These are phyloP conservation scores for Callosobruchus maculatus DNA, from an alignment of 2,888 invertebrate genomes.

Conservation along the genomic window DNA sequence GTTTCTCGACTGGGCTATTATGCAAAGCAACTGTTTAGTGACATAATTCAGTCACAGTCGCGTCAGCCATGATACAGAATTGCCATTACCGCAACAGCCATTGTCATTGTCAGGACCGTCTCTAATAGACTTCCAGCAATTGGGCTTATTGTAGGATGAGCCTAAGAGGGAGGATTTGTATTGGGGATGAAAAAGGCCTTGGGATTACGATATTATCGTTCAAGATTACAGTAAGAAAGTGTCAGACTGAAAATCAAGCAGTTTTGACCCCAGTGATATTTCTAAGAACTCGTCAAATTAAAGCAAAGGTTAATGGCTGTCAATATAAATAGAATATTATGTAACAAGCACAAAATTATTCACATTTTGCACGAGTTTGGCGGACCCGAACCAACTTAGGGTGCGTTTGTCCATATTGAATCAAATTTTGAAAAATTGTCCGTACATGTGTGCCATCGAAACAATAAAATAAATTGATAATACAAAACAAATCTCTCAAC, in stretches of 20 bases:
- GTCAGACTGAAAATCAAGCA: not conserved
- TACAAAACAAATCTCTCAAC: no score
- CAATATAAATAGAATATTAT: no score
- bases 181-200: not conserved
- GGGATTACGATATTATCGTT: not conserved
- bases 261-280: not conserved
- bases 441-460: no score
- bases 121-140: conserved; percentile 43
- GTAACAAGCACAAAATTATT: no score
- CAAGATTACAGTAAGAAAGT: not conserved
- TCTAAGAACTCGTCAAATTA: no score
- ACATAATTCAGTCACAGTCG: conserved; percentile 46
- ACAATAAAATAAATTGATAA: no score
- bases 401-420: no score
- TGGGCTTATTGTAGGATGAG: conserved; percentile 20
- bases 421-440: no score
- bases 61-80: conserved; percentile 42
- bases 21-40: conserved; percentile 50
- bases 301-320: no score
- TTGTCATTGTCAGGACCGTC: no score
- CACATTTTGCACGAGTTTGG: no score
- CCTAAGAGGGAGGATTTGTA: not conserved
- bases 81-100: conserved; percentile 29
- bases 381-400: no score
- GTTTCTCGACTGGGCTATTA: conserved; percentile 34